Base-by-base conservation (phyloP, 2,113 vertebrate species). In the Solea solea region DNA sequence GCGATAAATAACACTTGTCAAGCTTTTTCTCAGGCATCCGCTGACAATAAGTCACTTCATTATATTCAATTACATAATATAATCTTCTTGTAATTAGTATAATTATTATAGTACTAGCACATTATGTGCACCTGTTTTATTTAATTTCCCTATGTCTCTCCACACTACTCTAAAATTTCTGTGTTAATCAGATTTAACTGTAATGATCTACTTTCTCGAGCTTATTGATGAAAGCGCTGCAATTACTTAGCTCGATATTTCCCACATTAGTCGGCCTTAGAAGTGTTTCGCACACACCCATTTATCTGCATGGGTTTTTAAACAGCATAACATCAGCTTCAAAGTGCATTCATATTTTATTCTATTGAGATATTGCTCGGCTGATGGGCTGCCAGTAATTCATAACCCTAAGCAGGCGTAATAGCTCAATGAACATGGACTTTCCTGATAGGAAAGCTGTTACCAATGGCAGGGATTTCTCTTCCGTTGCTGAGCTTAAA, bases 201-300 rank as follows among this genome's bases (percentile, higher is more conserved):
- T 86, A 87, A 91, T 89, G 89, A 91, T 88, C 81, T 80, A 82
- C 87, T 89, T 90, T 89, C 88, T 75, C 7, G 45, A 74, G 85
- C 82, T 78, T 90, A 90, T 90, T 86, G 90, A 91, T 88, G 86
- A 89, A 92, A 91, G 72, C 74, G 68, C 80, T 73, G 82, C 88
- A 92, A 91, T 92, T 91, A 92, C 89, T 90, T 90, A 88, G 88
- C 88, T 92, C 91, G 83, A 92, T 92, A 91, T 86, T 92, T 88
- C 87, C 83, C 86, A 88, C 88, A 92, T 91, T 93, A 92, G 90
- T 86, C 58, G 69, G 88, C 82, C 86, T 91, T 79, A 89, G 82
- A 90, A 91, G 86, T 87, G 89, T 89, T 91, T 88, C 82, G 34
- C 34, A 84, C 84, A 71, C 50, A 13, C 78, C 86, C 86, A 87